Percentiles rank a stretch among this genome's conserved stretches.
Conservation (phyloP, 2,113 vertebrate genomes). For the Blennius ocellaris region DNA sequence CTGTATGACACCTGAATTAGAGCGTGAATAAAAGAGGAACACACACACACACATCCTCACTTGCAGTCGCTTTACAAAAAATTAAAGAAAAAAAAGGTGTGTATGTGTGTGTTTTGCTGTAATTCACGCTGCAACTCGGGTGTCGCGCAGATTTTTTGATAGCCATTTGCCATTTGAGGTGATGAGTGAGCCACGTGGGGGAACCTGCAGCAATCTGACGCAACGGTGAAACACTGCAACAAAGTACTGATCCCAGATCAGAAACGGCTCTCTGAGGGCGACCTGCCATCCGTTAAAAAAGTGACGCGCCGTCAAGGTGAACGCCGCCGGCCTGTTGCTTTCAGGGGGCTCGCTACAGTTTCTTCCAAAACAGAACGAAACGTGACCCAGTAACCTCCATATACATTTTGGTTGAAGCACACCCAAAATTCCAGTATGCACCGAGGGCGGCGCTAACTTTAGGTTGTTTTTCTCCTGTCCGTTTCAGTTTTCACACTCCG, state of each 20-base stretch:
- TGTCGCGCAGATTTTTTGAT: slow-evolving; percentile 8
- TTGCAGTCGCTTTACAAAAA: too few relatives aligned
- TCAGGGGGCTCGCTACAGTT: slow-evolving; percentile 6
- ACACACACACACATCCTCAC: too few relatives aligned
- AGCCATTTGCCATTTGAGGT: slow-evolving; percentile 1
- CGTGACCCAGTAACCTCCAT: slow-evolving; percentile 44
- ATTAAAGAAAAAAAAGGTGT: too few relatives aligned
- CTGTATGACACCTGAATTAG: too few relatives aligned
- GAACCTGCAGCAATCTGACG: slow-evolving; percentile 14
- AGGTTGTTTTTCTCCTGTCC: slow-evolving; percentile 47
- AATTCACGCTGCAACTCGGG: not conserved
- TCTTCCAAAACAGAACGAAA: slow-evolving; percentile 39
- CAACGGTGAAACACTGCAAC: not conserved
- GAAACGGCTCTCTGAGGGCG: slow-evolving; percentile 33
- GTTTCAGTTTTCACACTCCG: slow-evolving; percentile 43
- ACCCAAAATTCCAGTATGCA: slow-evolving; percentile 24
- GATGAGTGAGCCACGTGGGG: not conserved
- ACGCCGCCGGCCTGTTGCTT: slow-evolving; percentile 31
- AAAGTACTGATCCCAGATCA: slow-evolving; percentile 33
- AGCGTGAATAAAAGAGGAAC: too few relatives aligned
- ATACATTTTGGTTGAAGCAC: slow-evolving; percentile 32
- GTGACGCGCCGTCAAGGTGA: slow-evolving; percentile 5
- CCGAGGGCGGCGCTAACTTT: slow-evolving; percentile 20
- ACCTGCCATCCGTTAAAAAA: slow-evolving; percentile 48
- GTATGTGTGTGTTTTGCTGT: too few relatives aligned